phyloP scores from a whole-genome alignment of 64 coral and sea anemone species.

The Acropora yongei region DNA sequence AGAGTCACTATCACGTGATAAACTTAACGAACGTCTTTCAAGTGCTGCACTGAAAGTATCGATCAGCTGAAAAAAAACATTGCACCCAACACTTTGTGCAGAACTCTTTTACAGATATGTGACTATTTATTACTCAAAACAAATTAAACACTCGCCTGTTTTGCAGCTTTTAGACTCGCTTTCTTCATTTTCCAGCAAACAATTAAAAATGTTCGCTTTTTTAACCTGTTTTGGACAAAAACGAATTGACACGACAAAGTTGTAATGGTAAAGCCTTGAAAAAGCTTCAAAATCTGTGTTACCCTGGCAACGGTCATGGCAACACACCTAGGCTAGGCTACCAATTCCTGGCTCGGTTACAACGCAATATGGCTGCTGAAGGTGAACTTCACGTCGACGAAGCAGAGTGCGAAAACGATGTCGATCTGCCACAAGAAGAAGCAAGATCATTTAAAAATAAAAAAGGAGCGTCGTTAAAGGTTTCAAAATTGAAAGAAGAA shows the following conservation, averaged over 20 bases:
- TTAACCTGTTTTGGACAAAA: not conserved
- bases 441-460: not conserved
- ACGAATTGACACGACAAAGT: not conserved
- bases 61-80: no score
- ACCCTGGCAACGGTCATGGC: slow-evolving; percentile 21
- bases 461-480: not conserved
- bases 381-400: not conserved
- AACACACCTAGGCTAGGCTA: slow-evolving; percentile 4
- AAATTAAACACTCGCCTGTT: slow-evolving; percentile 31
- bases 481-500: not conserved
- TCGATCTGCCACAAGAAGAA: not conserved
- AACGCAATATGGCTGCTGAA: slow-evolving; percentile 23
- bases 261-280: not conserved
- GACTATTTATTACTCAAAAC: not conserved
- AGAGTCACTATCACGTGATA: no score
- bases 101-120: no score
- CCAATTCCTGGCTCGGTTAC: slow-evolving; percentile 8
- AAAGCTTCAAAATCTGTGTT: slow-evolving; percentile 18
- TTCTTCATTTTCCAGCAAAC: slow-evolving; percentile 50
- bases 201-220: not conserved
- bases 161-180: slow-evolving; percentile 31
- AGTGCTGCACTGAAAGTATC: no score
- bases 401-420: not conserved
- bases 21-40: no score
- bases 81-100: no score